A percentile compares a stretch with the other conserved stretches of the same genome.
Conservation (phyloP, 2,888 invertebrate species). For the Athalia circularis region DNA sequence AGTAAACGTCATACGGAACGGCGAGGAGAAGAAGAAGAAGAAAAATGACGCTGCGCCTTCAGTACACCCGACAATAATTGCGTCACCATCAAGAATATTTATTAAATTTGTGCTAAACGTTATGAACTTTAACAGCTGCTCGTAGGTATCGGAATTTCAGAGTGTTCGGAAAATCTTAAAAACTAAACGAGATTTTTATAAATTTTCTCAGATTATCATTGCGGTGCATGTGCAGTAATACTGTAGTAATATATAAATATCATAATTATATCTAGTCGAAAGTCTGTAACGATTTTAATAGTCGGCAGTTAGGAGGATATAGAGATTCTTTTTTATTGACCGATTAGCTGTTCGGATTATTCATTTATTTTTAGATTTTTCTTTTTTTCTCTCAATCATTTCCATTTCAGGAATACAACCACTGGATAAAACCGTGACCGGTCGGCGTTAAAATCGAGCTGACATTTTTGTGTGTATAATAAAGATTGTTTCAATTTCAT, state of each 20-base stretch:
- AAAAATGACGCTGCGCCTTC: neutral
- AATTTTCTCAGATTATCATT: too few relatives aligned
- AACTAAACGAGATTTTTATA: too few relatives aligned
- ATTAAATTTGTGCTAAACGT: constrained; percentile 35
- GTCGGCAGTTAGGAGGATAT: neutral
- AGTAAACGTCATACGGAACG: constrained; percentile 5
- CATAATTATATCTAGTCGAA: neutral
- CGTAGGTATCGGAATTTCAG: too few relatives aligned
- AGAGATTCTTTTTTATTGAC: neutral
- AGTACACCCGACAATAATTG: constrained; percentile 9
- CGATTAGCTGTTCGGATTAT: neutral
- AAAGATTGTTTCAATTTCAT: neutral
- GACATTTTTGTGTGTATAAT: neutral
- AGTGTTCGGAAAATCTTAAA: too few relatives aligned
- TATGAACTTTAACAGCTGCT: neutral
- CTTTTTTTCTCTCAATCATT: neutral
- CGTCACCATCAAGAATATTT: constrained; percentile 28
- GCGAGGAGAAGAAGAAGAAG: constrained; percentile 5
- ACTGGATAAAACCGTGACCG: neutral
- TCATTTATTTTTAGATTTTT: neutral
- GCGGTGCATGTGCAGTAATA: neutral
- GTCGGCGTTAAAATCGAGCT: neutral
- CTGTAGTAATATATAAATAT: neutral
- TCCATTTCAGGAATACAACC: neutral
- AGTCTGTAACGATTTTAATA: neutral